Base-by-base conservation (phyloP, 2,888 invertebrate genomes). In the Venustoraphidia nigricollis region DNA sequence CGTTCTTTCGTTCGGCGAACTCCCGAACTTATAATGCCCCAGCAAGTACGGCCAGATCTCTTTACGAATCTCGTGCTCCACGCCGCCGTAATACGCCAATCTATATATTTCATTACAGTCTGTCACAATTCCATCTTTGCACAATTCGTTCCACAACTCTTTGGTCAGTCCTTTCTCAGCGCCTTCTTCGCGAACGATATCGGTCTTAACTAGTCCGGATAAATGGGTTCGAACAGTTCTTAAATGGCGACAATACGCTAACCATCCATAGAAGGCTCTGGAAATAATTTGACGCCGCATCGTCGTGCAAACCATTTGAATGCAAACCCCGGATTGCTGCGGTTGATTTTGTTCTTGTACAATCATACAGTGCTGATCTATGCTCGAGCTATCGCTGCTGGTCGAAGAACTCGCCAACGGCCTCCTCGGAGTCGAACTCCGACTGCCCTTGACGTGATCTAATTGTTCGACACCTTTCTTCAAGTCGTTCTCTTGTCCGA, bases 231-330 rank as follows among this genome's bases (percentile, higher is more conserved):
- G 70, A 1, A 96, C 92, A 0, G 94, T 95, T 36, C 88, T 85
- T 59, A 96, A 70, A 60, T 95, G 94, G 13, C 94, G 73, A 60
- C 93, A 93, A 63, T 95, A 92, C 1, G 93, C 92, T 51, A 94
- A 70, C 95, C 94, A 95, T 44, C 95, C 95, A 64, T 94, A 94
- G 67, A 95, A 95, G 10, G 95, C 95, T 50, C 95, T 72, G 0
- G 93, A 93, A 54, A 94, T 87, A 50, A 96, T 94, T 69, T 95
- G 94, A 10, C 88, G 79, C 52, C 86, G 83, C 94, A 95, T 95
- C 1, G 91, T 92, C 62, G 89, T 87, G 71, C 94, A 96, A 9
- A 95, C 85, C 57, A 89, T 67, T 53, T 62, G 59, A 34, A 66
- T 64, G 51, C 64, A 67, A 9, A 65, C 61, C 44, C 60, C 3